phyloP scores from a whole-genome alignment of 2,888 invertebrate genomes.

The Tetragnatha montana region DNA sequence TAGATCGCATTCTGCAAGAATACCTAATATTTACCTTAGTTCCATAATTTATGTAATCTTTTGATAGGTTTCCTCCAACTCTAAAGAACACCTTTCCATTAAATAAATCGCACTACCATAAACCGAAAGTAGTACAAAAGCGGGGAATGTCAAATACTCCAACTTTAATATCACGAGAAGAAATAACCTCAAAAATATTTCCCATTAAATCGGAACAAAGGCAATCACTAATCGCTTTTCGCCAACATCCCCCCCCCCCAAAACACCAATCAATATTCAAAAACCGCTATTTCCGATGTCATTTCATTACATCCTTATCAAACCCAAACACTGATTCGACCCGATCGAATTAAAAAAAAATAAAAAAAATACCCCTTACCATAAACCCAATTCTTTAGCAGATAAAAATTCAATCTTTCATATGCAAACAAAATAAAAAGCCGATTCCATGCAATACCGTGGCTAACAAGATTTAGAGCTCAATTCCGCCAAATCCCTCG shows the following conservation, averaged over 20 bases:
- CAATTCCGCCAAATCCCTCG: constrained; percentile 9
- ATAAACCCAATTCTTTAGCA: background rate
- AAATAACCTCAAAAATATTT: background rate
- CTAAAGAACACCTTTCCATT: too few species aligned
- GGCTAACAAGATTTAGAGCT: constrained; percentile 34
- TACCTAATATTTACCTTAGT: too few species aligned
- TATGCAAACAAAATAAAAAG: background rate
- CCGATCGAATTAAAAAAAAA: background rate
- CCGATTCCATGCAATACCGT: constrained; percentile 19
- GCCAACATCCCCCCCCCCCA: background rate
- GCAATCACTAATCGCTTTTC: background rate
- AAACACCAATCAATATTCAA: background rate
- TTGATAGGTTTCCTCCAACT: too few species aligned
- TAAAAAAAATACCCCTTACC: background rate
- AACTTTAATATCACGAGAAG: too few species aligned
- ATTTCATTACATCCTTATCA: background rate
- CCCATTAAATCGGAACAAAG: background rate
- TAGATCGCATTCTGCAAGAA: too few species aligned
- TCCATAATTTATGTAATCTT: too few species aligned
- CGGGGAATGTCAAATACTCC: too few species aligned
- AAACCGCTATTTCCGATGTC: background rate
- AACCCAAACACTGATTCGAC: background rate
- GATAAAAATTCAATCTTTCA: constrained; percentile 26
- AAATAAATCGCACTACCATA: too few species aligned
- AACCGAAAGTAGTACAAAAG: too few species aligned